Evolutionary conservation across 2,797 vertebrate genomes (phyloP).

Genomic region (Oryzias dopingdopingensis): DNA sequence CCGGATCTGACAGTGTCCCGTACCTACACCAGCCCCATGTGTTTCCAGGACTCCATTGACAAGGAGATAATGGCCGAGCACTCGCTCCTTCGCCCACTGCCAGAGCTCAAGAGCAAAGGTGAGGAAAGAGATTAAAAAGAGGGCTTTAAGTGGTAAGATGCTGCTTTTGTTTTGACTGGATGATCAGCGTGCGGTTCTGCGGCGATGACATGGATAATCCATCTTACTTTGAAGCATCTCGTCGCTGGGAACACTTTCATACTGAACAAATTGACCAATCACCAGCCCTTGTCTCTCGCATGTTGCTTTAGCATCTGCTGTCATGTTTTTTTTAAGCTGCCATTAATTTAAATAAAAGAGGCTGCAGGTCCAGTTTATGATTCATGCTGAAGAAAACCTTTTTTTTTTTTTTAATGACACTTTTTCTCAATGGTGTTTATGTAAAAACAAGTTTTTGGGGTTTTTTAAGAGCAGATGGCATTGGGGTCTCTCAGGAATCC

Average conservation of each 20-base stretch:
- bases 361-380: no score
- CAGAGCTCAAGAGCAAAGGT: constrained; percentile 94
- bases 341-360: background rate
- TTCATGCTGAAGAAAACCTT: no score
- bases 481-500: no score
- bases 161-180: constrained; percentile 15
- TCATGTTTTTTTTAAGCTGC: background rate
- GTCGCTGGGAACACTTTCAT: constrained; percentile 23
- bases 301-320: constrained; percentile 12
- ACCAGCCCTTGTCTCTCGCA: background rate
- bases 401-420: no score
- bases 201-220: constrained; percentile 19
- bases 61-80: constrained; percentile 85
- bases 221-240: constrained; percentile 20
- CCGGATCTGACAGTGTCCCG: constrained; percentile 91
- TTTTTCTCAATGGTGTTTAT: no score
- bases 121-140: constrained; percentile 36
- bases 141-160: background rate
- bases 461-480: no score
- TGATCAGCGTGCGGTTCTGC: background rate
- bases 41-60: constrained; percentile 93
- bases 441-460: no score
- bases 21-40: constrained; percentile 94
- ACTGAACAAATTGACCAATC: constrained; percentile 16
- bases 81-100: constrained; percentile 87